These are phyloP conservation scores for Sepiola atlantica DNA, from an alignment of 2,888 invertebrate species.

Conservation along the genomic window DNA sequence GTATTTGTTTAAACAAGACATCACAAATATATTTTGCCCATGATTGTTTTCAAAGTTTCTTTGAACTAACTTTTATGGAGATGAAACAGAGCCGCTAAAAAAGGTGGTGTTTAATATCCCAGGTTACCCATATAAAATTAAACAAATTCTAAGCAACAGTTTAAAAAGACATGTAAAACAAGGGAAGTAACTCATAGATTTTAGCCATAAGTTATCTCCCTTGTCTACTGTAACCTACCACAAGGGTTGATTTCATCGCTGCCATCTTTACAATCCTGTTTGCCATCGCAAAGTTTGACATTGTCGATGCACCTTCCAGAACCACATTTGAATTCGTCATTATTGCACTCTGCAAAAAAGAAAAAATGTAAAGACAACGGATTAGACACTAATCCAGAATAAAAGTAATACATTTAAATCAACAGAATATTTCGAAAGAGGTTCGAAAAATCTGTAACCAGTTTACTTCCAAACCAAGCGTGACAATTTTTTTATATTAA, in stretches of 20 bases:
- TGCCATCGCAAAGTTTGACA: conserved; percentile 80
- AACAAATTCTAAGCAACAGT: too few species aligned
- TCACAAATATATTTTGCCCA: too few species aligned
- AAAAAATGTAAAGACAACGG: too few species aligned
- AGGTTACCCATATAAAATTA: too few species aligned
- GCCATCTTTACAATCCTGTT: conserved; percentile 80
- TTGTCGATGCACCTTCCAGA: conserved; percentile 79
- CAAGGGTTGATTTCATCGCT: conserved; percentile 82
- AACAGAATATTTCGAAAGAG: not conserved
- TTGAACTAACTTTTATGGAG: too few species aligned
- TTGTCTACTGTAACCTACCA: conserved; percentile 53
- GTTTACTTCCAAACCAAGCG: too few species aligned
- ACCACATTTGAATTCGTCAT: not conserved
- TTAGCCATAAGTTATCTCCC: not conserved
- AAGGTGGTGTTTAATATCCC: too few species aligned
- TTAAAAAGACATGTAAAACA: not conserved
- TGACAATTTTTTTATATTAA: too few species aligned
- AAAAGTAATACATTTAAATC: not conserved
- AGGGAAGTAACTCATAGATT: not conserved
- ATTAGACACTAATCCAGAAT: not conserved
- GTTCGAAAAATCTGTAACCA: too few species aligned
- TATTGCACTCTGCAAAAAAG: not conserved
- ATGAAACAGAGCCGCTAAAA: too few species aligned
- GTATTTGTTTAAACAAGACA: too few species aligned
- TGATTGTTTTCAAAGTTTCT: too few species aligned